These are phyloP conservation scores for Dendrolimus kikuchii DNA, from an alignment of 1,140 invertebrate genomes.

Conservation along the genomic window DNA sequence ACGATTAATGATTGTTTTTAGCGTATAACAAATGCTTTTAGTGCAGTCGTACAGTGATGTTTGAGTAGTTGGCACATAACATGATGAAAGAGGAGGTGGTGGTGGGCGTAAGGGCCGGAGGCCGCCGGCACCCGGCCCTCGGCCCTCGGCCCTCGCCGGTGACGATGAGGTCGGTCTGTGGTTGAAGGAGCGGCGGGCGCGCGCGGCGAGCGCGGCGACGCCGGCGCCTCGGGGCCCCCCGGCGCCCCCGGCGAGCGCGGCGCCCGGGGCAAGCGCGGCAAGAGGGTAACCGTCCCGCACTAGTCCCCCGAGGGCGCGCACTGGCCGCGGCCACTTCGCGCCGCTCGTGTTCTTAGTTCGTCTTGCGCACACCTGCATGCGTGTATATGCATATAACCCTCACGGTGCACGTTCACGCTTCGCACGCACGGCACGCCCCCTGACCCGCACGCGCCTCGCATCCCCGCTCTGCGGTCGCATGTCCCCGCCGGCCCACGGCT, in stretches of 20 bases:
- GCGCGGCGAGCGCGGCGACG: constrained; percentile 85
- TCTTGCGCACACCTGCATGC: background rate
- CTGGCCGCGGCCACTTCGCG: no score
- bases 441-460: constrained; percentile 4
- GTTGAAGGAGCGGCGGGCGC: constrained; percentile 73
- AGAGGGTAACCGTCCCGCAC: constrained; percentile 78
- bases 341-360: no score
- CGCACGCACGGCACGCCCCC: constrained; percentile 1
- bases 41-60: background rate
- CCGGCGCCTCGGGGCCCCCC: constrained; percentile 80
- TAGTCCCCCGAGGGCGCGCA: constrained; percentile 1
- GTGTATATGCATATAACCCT: background rate
- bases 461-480: constrained; percentile 1
- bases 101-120: background rate
- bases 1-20: background rate
- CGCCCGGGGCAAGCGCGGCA: constrained; percentile 86
- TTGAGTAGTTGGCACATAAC: background rate
- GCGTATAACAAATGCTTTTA: background rate
- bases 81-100: background rate
- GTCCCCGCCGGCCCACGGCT: background rate
- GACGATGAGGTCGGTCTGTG: constrained; percentile 9
- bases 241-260: constrained; percentile 85
- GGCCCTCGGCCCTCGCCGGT: background rate
- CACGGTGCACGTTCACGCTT: background rate
- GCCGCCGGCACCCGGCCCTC: background rate